Evolutionary conservation across 2,113 vertebrate genomes (phyloP), one percentile per base, ranked within the genome.

Genomic region (Centropus bengalensis): DNA sequence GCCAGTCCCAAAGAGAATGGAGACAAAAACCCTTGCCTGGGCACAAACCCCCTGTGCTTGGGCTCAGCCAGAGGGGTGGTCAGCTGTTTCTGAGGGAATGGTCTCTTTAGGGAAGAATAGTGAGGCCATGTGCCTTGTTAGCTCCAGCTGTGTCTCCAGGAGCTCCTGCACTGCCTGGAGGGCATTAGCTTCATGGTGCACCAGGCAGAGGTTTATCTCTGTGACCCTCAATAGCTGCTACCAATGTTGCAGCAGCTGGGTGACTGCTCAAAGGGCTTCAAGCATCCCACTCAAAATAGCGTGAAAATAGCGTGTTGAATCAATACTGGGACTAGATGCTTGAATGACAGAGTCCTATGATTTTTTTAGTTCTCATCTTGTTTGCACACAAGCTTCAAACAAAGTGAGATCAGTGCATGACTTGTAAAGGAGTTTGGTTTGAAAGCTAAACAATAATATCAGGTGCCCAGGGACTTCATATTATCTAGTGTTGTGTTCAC

Each of bases 101-200:
- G 67, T 78, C 84, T 52, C 75, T 90, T 19, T 67, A 78, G 79
- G 78, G 74, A 94, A 97, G 89, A 97, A 91, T 69, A 95, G 97
- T 5, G 14, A 71, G 63, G 55, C 58, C 44, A 0, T 59, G 95
- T 42, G 62, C 75, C 75, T 87, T 42, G 59, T 80, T 69, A 82
- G 82, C 94, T 84, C 73, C 95, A 98, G 97, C 98, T 98, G 98
- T 87, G 96, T 55, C 95, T 91, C 91, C 14, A n/a, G 38, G 47
- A 93, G 69, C 26, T 52, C 55, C 71, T 59, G 32, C 18, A 33
- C 96, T 96, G 93, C 97, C 95, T 51, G 27, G 47, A 62, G 91
- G 96, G 58, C 56, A 49, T 85, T 93, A 93, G 92, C 82, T 70
- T 23, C 13, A 8, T 54, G 78, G 69, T 59, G 86, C 59, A 32